A percentile compares a stretch with the other conserved stretches of the same genome.
Conservation (phyloP, 37 sponge, comb jelly and placozoan genomes). For the Chondrosia reniformis region DNA sequence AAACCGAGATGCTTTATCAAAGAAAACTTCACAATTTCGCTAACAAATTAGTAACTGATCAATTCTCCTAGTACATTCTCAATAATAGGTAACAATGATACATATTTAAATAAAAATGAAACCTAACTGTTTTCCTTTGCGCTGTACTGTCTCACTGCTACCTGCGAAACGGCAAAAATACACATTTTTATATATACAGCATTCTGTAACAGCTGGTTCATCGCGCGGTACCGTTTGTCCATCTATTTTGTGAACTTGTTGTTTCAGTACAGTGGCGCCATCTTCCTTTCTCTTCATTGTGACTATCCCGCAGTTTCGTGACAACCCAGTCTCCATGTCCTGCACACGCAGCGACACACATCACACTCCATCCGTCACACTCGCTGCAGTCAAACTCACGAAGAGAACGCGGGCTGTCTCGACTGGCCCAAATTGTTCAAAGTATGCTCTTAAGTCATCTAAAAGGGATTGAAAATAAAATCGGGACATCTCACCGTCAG, state of each 20-base stretch:
- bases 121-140: too few species aligned
- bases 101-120: too few species aligned
- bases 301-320: constrained; percentile 4
- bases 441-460: background rate
- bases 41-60: constrained; percentile 9
- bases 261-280: background rate
- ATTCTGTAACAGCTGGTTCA: too few species aligned
- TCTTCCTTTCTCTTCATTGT: background rate
- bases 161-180: background rate
- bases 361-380: background rate
- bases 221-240: constrained; percentile 5
- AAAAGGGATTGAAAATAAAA: background rate
- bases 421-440: background rate
- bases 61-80: too few species aligned
- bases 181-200: background rate
- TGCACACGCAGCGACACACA: background rate
- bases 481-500: background rate
- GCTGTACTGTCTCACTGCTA: too few species aligned
- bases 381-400: background rate
- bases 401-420: background rate
- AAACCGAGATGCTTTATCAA: constrained; percentile 75
- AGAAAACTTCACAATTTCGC: constrained; percentile 60
- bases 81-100: too few species aligned
- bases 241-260: background rate
- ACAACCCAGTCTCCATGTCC: background rate